Conservation (phyloP, 2,797 vertebrate species). For the Lutjanus campechanus region DNA sequence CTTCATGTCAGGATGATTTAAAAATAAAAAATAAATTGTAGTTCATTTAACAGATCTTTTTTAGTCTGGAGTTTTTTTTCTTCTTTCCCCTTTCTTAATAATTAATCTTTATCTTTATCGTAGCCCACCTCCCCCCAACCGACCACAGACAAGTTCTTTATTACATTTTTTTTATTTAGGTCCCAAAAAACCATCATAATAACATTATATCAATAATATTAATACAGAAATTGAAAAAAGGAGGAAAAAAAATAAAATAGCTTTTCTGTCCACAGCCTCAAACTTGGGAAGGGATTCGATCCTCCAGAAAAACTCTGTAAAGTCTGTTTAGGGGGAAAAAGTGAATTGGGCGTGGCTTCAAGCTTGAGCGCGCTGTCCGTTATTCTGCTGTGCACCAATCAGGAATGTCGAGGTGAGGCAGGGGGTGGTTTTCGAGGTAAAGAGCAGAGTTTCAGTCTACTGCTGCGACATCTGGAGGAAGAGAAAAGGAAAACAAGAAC, state of each 20-base stretch:
- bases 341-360: constrained; percentile 80
- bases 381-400: constrained; percentile 84
- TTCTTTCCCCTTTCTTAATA: no score
- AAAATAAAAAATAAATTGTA: no score
- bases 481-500: not conserved
- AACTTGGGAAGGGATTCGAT: constrained; percentile 59
- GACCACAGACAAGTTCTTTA: constrained; percentile 54
- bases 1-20: no score
- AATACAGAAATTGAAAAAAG: constrained; percentile 86
- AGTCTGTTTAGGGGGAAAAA: constrained; percentile 69
- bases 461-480: constrained; percentile 84
- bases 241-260: constrained; percentile 81
- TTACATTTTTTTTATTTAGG: constrained; percentile 86
- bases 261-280: constrained; percentile 85
- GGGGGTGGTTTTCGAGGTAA: constrained; percentile 72
- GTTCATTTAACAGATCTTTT: no score
- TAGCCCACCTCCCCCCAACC: not conserved
- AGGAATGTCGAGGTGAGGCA: constrained; percentile 87
- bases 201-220: constrained; percentile 91
- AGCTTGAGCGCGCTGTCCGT: constrained; percentile 76
- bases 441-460: constrained; percentile 75
- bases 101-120: no score
- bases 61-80: no score
- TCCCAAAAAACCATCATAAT: constrained; percentile 89
- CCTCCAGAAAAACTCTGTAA: constrained; percentile 79